phyloP scores from a whole-genome alignment of 2,113 vertebrate genomes.

The Lasiurus cinereus region DNA sequence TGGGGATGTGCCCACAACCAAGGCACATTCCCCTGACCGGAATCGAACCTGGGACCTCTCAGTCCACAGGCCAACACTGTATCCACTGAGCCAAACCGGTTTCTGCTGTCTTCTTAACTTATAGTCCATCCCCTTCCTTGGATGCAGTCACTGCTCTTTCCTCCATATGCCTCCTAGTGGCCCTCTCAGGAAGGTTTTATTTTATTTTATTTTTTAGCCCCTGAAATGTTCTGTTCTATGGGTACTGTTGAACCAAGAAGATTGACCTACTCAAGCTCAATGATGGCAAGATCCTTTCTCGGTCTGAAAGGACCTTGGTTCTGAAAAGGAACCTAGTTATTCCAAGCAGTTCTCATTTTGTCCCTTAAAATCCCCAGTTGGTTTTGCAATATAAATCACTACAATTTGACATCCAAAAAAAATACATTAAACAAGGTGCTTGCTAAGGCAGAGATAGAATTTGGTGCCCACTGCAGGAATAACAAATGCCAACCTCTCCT shows the following conservation, averaged over 20 bases:
- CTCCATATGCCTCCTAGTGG: slow-evolving; percentile 31
- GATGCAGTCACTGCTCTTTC: neutral
- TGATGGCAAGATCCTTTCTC: neutral
- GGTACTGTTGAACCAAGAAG: neutral
- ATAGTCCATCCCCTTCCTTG: neutral
- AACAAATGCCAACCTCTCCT: neutral
- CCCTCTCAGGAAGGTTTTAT: neutral
- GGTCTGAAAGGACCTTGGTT: neutral
- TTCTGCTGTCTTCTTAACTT: neutral
- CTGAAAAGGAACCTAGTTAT: neutral
- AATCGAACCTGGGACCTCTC: too few relatives aligned
- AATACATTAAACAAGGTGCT: neutral
- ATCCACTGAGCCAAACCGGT: too few relatives aligned
- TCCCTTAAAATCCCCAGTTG: neutral
- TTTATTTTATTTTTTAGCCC: neutral
- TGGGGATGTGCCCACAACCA: too few relatives aligned
- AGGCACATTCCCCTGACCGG: too few relatives aligned
- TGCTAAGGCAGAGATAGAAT: slow-evolving; percentile 40
- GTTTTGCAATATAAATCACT: slow-evolving; percentile 23
- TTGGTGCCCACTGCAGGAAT: neutral
- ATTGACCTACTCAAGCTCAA: neutral
- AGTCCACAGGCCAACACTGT: too few relatives aligned
- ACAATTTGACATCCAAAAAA: neutral
- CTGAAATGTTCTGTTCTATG: neutral
- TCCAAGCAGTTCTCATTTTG: slow-evolving; percentile 19